Conservation (phyloP, 92 coral and sea anemone species). For the Pocillopora grandis region DNA sequence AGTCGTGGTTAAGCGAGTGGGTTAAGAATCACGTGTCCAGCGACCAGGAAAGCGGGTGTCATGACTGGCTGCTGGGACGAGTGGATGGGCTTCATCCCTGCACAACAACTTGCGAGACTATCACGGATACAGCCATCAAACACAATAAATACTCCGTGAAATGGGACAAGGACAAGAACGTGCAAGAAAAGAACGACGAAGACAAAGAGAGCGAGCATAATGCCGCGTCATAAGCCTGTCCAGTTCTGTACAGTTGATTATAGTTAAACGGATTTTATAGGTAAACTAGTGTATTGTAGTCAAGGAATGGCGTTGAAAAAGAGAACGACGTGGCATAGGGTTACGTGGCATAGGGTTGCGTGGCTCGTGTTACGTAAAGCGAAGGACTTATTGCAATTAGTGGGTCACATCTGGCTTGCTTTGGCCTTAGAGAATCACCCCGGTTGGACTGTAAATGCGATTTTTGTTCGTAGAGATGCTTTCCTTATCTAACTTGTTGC, state of each 20-base stretch:
- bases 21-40: conserved; percentile 71
- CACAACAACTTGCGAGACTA: conserved; percentile 72
- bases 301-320: conserved; percentile 18
- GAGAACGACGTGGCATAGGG: conserved; percentile 5
- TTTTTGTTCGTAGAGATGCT: not conserved
- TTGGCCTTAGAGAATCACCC: not conserved
- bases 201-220: conserved; percentile 30
- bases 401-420: not conserved
- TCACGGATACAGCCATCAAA: conserved; percentile 64
- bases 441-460: not conserved
- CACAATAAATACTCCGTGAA: conserved; percentile 86
- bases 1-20: conserved; percentile 87
- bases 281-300: conserved; percentile 13
- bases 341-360: conserved; percentile 8
- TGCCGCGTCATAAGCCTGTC: conserved; percentile 14
- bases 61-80: conserved; percentile 90
- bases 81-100: conserved; percentile 90
- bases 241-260: conserved; percentile 16
- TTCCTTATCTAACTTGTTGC: not conserved
- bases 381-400: not conserved
- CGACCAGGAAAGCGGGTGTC: conserved; percentile 77
- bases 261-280: conserved; percentile 10
- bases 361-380: not conserved
- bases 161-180: conserved; percentile 53
- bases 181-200: conserved; percentile 14